These are phyloP conservation scores for Drosophila incognita DNA, from an alignment of 2,888 invertebrate genomes.

Conservation along the genomic window DNA sequence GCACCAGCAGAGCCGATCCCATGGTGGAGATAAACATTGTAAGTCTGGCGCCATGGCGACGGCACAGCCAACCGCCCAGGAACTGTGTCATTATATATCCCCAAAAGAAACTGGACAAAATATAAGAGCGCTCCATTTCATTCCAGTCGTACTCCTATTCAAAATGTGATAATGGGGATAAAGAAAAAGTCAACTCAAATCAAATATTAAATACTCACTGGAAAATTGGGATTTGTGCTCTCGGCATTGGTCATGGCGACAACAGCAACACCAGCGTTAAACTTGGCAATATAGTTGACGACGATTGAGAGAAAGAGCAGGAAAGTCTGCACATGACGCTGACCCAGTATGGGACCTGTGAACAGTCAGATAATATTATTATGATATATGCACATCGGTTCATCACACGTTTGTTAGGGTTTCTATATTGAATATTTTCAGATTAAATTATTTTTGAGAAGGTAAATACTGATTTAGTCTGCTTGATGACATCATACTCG, in stretches of 20 bases:
- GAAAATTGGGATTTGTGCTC: conserved; percentile 85
- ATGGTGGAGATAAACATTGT: conserved; percentile 87
- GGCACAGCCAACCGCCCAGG: conserved; percentile 89
- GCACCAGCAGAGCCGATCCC: conserved; percentile 88
- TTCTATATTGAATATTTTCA: neutral
- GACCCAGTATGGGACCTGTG: conserved; percentile 86
- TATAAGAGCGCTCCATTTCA: conserved; percentile 86
- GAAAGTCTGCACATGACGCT: conserved; percentile 88
- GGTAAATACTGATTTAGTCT: neutral
- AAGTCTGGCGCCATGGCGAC: conserved; percentile 89
- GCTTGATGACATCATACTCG: neutral
- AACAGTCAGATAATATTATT: neutral
- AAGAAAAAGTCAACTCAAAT: neutral
- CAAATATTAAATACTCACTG: conserved; percentile 82
- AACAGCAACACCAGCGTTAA: conserved; percentile 89
- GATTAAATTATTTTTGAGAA: neutral
- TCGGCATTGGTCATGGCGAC: conserved; percentile 89
- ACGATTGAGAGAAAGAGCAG: conserved; percentile 87
- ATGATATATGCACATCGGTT: neutral
- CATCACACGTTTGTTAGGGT: neutral
- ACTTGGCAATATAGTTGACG: conserved; percentile 88
- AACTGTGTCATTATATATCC: conserved; percentile 89
- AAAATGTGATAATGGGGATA: neutral
- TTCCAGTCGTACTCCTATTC: conserved; percentile 85
- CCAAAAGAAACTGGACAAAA: conserved; percentile 92